phyloP scores from a whole-genome alignment of 2,797 vertebrate species.

The Sphenopsis melanotis region DNA sequence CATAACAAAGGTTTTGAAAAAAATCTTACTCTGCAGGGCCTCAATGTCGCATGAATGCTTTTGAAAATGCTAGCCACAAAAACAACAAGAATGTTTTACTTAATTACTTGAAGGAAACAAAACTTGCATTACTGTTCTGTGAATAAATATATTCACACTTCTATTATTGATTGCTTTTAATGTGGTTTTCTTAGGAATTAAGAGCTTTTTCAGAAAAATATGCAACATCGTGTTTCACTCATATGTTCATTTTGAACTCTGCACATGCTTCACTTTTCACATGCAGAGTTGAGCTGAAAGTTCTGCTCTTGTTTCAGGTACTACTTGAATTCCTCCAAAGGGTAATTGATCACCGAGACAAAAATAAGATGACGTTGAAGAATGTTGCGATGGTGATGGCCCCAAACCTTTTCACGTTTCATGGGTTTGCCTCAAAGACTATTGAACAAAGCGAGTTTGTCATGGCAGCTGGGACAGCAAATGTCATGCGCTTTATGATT shows the following conservation, averaged over 20 bases:
- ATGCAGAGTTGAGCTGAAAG: neutral
- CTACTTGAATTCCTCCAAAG: slow-evolving; percentile 94
- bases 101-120: neutral
- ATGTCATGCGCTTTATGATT: slow-evolving; percentile 89
- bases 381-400: slow-evolving; percentile 96
- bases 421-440: slow-evolving; percentile 82
- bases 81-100: neutral
- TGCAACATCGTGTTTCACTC: neutral
- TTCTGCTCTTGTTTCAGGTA: slow-evolving; percentile 76
- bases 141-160: neutral
- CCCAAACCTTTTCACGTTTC: slow-evolving; percentile 95
- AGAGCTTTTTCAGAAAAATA: neutral
- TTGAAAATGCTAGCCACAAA: neutral
- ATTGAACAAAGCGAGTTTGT: slow-evolving; percentile 86
- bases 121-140: neutral
- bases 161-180: neutral
- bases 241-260: neutral
- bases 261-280: neutral
- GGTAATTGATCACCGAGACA: slow-evolving; percentile 87
- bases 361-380: slow-evolving; percentile 94
- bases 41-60: neutral
- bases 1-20: neutral
- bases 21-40: neutral
- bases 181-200: neutral
- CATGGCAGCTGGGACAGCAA: slow-evolving; percentile 90